Evolutionary conservation across 2,888 invertebrate genomes (phyloP), one percentile per base, ranked within the genome.

Genomic region (Eristalis pertinax): DNA sequence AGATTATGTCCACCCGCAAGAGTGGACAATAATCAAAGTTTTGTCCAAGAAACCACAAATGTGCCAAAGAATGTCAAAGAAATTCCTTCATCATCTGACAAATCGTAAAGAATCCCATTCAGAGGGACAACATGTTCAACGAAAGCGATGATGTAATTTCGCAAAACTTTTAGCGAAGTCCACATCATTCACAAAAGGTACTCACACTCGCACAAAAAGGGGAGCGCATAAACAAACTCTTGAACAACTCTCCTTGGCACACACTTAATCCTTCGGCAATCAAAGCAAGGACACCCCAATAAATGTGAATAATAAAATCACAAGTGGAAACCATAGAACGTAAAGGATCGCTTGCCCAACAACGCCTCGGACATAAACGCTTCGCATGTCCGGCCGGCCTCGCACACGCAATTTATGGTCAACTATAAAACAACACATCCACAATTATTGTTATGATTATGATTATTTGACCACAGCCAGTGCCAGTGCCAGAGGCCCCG

Each of bases 401-500:
- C 43, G n/a, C 58, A 58, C 24, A 29, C 32, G 35, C 35, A 63
- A 70, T 69, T 77, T 77, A 70, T 77, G 62, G 56, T 35, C 26
- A 65, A 26, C 43, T 69, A 77, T 70, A 77, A 77, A 77, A 70
- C 63, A 77, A 63, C 77, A 77, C 69, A 77, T 38, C 63, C 50
- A 77, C 69, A 70, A 77, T 77, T 63, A 77, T 77, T 77, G 77
- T 77, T 77, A 77, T 77, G 69, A 38, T 64, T 73, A 73, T 73
- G 73, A 73, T 73, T 70, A 77, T 77, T 77, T 77, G 77, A 77
- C 77, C 69, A 50, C 69, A 22, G 50, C 43, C 32, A 15, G 19
- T 29, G 15, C 15, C 41, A 4, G 26, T 3, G 26, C 26, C 26
- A 26, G 7, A 41, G 38, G 2, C 1, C 2, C 11, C 11, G 19